phyloP scores from a whole-genome alignment of 2,113 vertebrate genomes.

The Tonatia bakeri region DNA sequence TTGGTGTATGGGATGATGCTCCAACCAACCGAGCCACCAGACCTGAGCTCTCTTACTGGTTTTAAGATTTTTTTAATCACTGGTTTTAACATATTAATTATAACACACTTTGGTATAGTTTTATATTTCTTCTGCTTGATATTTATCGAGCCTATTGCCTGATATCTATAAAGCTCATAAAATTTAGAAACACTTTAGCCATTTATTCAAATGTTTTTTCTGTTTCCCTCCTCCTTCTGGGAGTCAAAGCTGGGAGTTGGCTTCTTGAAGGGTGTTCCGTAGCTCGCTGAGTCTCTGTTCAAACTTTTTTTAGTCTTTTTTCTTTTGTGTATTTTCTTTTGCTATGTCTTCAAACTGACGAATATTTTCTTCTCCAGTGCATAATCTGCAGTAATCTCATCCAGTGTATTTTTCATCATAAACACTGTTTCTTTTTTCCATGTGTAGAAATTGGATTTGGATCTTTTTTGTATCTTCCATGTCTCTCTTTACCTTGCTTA shows the following conservation, averaged over 20 bases:
- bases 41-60: no score
- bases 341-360: background rate
- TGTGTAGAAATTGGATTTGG: background rate
- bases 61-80: background rate
- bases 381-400: background rate
- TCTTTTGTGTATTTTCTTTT: background rate
- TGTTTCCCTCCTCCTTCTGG: background rate
- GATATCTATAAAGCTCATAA: background rate
- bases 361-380: background rate
- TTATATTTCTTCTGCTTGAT: background rate
- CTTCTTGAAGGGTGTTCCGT: background rate
- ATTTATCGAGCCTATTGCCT: background rate
- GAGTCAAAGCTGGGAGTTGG: background rate
- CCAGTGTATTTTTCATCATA: background rate
- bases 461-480: background rate
- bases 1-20: no score
- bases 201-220: background rate
- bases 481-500: background rate
- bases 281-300: background rate
- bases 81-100: background rate
- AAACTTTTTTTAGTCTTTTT: background rate
- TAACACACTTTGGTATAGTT: background rate
- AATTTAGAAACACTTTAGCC: background rate
- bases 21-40: no score
- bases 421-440: background rate